These are phyloP conservation scores for Eptatretus atami DNA, from an alignment of 2,797 vertebrate genomes.

Conservation along the genomic window DNA sequence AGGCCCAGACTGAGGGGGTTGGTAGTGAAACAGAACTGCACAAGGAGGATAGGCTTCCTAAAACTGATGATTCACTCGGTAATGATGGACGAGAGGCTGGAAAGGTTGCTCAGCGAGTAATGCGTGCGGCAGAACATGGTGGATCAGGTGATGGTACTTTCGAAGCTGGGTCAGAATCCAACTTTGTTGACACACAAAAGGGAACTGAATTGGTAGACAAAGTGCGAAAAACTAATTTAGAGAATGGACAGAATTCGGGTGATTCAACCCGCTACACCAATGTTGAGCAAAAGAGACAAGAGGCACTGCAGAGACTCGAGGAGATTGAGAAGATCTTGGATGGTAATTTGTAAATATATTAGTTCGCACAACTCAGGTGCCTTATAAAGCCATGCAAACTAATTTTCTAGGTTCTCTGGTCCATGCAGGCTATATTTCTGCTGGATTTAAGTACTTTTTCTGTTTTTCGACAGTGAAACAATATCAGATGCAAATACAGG, in stretches of 20 bases:
- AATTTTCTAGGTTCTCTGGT: no score
- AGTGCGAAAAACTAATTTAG: background rate
- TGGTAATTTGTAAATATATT: slow-evolving; percentile 13
- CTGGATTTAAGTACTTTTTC: no score
- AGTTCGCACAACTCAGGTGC: no score
- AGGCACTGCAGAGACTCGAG: slow-evolving; percentile 79
- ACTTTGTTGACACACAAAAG: background rate
- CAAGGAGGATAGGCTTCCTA: slow-evolving; percentile 13
- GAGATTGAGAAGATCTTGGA: slow-evolving; percentile 94
- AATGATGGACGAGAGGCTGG: slow-evolving; percentile 18
- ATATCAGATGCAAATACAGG: no score
- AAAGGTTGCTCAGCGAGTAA: background rate
- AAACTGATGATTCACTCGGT: slow-evolving; percentile 18
- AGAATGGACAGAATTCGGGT: slow-evolving; percentile 20
- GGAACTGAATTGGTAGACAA: background rate
- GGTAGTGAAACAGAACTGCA: slow-evolving; percentile 28
- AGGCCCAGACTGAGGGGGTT: slow-evolving; percentile 16
- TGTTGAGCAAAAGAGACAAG: slow-evolving; percentile 75
- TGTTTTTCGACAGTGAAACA: no score
- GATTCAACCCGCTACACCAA: slow-evolving; percentile 72
- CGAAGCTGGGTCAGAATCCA: no score
- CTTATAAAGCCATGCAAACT: no score
- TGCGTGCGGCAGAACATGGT: no score
- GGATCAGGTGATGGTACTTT: background rate
- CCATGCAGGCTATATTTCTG: no score